phyloP scores from a whole-genome alignment of 1,140 invertebrate genomes.

The Ptiloglossa arizonensis region DNA sequence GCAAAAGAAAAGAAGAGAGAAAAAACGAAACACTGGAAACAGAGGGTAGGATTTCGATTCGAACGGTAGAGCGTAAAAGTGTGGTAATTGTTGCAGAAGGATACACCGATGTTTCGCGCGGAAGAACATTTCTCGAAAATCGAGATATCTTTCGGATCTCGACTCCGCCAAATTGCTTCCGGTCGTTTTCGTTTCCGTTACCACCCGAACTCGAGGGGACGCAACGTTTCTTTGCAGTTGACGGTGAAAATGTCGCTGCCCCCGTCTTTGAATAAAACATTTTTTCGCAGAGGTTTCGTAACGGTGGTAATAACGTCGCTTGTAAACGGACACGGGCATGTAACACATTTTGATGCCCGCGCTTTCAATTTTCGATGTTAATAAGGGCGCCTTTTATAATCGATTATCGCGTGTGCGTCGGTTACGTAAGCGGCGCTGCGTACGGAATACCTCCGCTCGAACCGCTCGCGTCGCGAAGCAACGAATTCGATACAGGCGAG shows the following conservation, averaged over 20 bases:
- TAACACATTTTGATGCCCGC: neutral
- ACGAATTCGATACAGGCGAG: neutral
- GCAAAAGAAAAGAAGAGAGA: no score
- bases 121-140: no score
- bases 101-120: no score
- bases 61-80: no score
- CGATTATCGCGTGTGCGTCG: neutral
- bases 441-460: neutral
- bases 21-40: no score
- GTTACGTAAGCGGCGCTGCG: slow-evolving; percentile 3
- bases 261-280: neutral
- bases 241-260: neutral
- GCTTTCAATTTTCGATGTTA: slow-evolving; percentile 15
- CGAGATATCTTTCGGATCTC: no score
- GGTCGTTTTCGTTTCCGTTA: no score
- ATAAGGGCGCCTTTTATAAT: slow-evolving; percentile 18
- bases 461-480: neutral
- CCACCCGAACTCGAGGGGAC: no score
- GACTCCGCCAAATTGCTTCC: neutral
- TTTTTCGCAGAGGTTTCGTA: neutral
- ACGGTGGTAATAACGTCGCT: neutral
- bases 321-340: no score
- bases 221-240: no score
- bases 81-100: no score
- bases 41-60: no score